Evolutionary conservation across 2,797 vertebrate species (phyloP).

Genomic region (Hoplostethus mediterraneus): DNA sequence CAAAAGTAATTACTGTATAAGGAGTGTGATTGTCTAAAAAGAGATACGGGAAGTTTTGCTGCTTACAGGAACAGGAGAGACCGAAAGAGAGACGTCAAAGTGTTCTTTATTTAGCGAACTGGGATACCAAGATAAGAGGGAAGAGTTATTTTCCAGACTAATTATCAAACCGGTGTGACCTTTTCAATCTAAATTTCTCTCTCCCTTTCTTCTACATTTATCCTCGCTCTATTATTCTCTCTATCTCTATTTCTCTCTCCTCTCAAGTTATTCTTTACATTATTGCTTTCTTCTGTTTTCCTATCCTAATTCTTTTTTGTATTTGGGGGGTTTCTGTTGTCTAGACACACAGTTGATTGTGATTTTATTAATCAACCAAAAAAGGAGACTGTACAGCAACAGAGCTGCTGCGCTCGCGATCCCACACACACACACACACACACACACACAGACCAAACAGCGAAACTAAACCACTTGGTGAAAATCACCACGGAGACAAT

Average conservation of each 20-base stretch:
- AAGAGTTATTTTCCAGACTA: neutral
- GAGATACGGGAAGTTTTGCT: neutral
- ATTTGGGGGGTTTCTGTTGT: constrained; percentile 20
- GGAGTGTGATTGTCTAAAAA: constrained; percentile 17
- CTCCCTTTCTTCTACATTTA: neutral
- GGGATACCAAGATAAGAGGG: constrained; percentile 17
- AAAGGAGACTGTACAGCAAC: constrained; percentile 29
- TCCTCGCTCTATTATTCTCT: neutral
- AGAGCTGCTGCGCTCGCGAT: neutral
- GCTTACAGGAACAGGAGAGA: neutral
- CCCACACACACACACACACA: constrained; percentile 15
- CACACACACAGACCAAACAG: constrained; percentile 16
- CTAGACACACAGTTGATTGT: constrained; percentile 51
- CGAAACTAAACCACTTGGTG: constrained; percentile 22
- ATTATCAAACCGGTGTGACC: constrained; percentile 13
- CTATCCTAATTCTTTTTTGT: neutral
- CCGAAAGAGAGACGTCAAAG: neutral
- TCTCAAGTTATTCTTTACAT: neutral
- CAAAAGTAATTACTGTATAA: constrained; percentile 32
- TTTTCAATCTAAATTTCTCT: constrained; percentile 13
- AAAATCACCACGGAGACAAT: constrained; percentile 60
- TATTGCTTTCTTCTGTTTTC: neutral
- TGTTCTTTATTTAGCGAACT: neutral
- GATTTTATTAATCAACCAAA: constrained; percentile 56
- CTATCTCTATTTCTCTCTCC: neutral